Evolutionary conservation across 2,888 invertebrate genomes (phyloP), one percentile per base, ranked within the genome.

Genomic region (Scaptomyza reducta): DNA sequence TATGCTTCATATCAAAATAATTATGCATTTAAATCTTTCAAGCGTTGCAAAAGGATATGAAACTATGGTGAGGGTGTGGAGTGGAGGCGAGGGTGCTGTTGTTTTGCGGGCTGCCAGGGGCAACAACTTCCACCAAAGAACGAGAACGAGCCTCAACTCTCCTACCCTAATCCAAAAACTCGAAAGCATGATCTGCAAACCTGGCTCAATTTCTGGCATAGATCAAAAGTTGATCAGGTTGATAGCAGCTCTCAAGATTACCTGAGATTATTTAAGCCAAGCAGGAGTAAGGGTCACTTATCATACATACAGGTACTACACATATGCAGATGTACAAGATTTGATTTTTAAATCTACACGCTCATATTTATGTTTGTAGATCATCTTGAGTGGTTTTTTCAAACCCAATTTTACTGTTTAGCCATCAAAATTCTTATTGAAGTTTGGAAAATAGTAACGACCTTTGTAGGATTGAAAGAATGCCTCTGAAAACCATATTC

Each of bases 11-110:
- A 87, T 84, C 80, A 73, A 81, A 72, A 71, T 87, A 85, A 85
- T 85, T 85, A 84, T 77, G 88, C 88, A 88, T 77, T 82, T 87
- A 88, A 88, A 83, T 88, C 88, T 87, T 78, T 67, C 73, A 81
- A 76, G 78, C 73, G 81, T 83, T 83, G 84, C 87, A 61, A 67
- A 74, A 80, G 85, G 85, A 87, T 66, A 57, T 58, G 40, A 13
- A 35, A 35, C 33, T 2, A 1, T 18, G 27, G 14, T 14, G 29
- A 18, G 46, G 51, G 47, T 45, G 40, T 45, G 40, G 33, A 7
- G 6, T 7, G 40, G 38, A 14, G 22, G 45, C 25, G 64, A 51
- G 45, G 38, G 50, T 63, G 71, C 60, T 80, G 80, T 40, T 40
- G 16, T 40, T 74, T 74, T 75, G 66, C 46, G 42, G 45, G 79